Base-by-base conservation (phyloP, 2,797 vertebrate species). In the Avahi laniger region DNA sequence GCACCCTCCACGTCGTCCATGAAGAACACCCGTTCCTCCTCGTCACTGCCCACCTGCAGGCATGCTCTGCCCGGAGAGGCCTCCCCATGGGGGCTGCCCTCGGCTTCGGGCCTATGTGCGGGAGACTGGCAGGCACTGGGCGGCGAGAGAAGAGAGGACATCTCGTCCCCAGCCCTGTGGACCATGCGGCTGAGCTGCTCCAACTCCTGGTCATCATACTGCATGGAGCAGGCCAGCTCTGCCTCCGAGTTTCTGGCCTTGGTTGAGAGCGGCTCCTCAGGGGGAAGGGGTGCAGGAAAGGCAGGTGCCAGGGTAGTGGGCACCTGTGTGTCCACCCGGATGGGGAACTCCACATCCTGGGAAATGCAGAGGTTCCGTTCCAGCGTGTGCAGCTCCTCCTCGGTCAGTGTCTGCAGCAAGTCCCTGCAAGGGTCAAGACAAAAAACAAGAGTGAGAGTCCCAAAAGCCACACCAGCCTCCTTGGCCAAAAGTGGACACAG, bases 151-250 rank as follows among this genome's bases (percentile, higher is more conserved):
- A 99, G 98, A 43, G 99, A 99, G 28, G 99, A 99, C 99, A 99
- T 99, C 97, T 99, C 99, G 12, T 99, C 99, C 4, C 99, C 99
- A 0, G 99, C 99, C 35, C 99, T 99, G 96, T 99, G 99, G 22
- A 99, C 99, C 99, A 99, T 99, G 98, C 99, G 99, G 97, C 99
- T 99, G 96, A 99, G 99, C 98, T 99, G 99, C 97, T 99, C 99
- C 88, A 99, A 98, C 96, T 99, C 99, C 98, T 99, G 99, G 92
- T 99, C 99, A 15, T 99, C 99, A 0, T 99, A 99, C 98, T 99
- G 99, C 99, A 99, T 99, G 88, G 99, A 99, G 98, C 99, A 99
- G 79, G 99, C 99, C 97, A 99, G 98, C 93, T 99, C 99, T 1
- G 98, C 98, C 89, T 99, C 99, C 18, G 99, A 98, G 67, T 98